Percentiles rank a stretch among this genome's conserved stretches.
Evolutionary conservation across 2,888 invertebrate genomes (phyloP).

Genomic region (Papilio demoleus): DNA sequence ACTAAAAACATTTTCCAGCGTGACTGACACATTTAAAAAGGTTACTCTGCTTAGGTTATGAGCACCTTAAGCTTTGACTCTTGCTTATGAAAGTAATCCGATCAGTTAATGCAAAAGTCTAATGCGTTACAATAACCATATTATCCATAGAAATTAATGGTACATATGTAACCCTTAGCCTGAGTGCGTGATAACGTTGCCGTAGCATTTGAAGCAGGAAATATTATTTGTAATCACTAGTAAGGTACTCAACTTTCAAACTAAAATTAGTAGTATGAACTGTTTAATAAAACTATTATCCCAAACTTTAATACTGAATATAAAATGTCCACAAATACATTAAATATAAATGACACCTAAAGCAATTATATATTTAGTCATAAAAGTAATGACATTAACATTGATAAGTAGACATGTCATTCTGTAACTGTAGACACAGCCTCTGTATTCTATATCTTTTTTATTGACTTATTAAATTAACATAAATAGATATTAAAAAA

Average conservation of each 20-base stretch:
- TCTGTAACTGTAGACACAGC: conserved; percentile 31
- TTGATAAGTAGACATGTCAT: conserved; percentile 22
- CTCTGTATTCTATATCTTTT: background rate
- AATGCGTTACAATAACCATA: no score
- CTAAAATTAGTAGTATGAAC: background rate
- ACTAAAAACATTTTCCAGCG: no score
- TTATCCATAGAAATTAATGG: no score
- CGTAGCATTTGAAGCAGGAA: background rate
- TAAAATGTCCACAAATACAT: conserved; percentile 29
- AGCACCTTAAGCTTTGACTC: no score
- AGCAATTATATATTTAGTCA: conserved; percentile 13
- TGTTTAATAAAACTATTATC: conserved; percentile 17
- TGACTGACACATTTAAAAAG: no score
- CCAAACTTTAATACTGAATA: conserved; percentile 25
- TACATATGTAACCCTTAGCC: no score
- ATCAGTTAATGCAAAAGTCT: no score
- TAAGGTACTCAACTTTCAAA: conserved; percentile 4
- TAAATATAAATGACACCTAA: conserved; percentile 23
- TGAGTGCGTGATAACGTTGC: no score
- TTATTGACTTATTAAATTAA: background rate
- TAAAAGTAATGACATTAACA: conserved; percentile 16
- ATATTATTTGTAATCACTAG: background rate
- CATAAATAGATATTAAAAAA: conserved; percentile 7
- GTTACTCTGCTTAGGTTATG: no score
- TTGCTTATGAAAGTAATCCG: no score